Base-by-base conservation (phyloP, 1,140 invertebrate species). In the Mylabris phalerata region DNA sequence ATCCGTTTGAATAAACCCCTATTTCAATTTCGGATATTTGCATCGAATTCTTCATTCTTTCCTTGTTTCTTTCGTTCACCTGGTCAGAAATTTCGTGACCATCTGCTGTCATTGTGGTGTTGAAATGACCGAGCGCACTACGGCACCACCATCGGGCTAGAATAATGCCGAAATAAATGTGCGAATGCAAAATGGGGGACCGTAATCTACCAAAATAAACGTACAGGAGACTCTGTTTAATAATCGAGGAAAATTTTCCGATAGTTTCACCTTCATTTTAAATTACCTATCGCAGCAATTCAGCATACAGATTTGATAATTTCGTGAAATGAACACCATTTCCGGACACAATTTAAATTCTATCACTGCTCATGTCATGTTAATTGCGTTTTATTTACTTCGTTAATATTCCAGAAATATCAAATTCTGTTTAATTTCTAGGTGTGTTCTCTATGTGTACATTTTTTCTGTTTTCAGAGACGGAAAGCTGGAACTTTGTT, bases 31-130 rank as follows among this genome's bases (percentile, higher is more conserved):
- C 45, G 6, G 11, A 11, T 58, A 56, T 59, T 59, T 61, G 52
- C 60, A 65, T 54, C 56, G 13, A 55, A 60, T 60, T 51, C 59
- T 43, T 50, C 38, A 7, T 32, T 32, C 32, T 4, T 32, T 32
- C 7, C 32, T 19, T 32, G 32, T 32, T 32, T 32, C 4, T 32
- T 7, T 32, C 32, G 4, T 50, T 68, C 67, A 68, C 65, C 67
- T 68, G 67, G 67, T 67, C 67, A 67, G 57, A 32, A 3, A 32
- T 55, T 54, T 50, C 40, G 41, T 44, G 57, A 50, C 65, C 67
- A 68, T 68, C 67, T 68, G 67, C 67, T 68, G 65, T 68, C 67
- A 67, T 67, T 68, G 67, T 68, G 65, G 67, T 64, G 67, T 67
- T 63, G 67, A 67, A 65, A 67, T 67, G 63, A 67, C 65, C 65